Conservation (phyloP, 1,140 invertebrate species). For the Homalodisca vitripennis region DNA sequence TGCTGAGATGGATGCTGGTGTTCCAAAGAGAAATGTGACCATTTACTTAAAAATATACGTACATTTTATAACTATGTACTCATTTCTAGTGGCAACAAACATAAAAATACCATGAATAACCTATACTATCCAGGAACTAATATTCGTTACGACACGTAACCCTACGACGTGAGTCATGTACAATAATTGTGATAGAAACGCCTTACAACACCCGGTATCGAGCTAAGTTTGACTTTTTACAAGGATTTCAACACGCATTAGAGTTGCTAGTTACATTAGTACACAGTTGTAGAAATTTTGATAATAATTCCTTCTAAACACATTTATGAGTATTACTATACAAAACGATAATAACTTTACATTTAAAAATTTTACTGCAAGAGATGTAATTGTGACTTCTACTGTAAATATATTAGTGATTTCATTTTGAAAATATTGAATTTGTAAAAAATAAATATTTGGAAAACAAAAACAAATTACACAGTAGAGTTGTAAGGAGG, state of each 20-base stretch:
- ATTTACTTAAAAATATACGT: conserved; percentile 2
- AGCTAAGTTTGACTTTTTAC: conserved; percentile 20
- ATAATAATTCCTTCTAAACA: conserved; percentile 13
- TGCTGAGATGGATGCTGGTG: no score
- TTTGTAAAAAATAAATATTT: no score
- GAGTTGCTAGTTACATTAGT: neutral
- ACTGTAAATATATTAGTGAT: no score
- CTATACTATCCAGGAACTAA: conserved; percentile 25
- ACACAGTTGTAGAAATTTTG: conserved; percentile 19
- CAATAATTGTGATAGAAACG: neutral
- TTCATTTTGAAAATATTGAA: no score
- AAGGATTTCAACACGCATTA: conserved; percentile 26
- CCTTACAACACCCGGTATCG: conserved; percentile 8
- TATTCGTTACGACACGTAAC: conserved; percentile 21
- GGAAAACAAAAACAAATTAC: no score
- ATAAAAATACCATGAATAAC: conserved; percentile 20
- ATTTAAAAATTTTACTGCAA: neutral
- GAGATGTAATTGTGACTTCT: no score
- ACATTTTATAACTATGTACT: conserved; percentile 14
- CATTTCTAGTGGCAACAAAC: conserved; percentile 2
- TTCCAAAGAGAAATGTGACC: conserved; percentile 5
- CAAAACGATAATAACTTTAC: neutral
- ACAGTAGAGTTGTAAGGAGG: no score
- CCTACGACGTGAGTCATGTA: conserved; percentile 20
- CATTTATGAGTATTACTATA: conserved; percentile 3